These are phyloP conservation scores for Pachyuromys duprasi DNA, from an alignment of 2,797 vertebrate species.

Conservation along the genomic window DNA sequence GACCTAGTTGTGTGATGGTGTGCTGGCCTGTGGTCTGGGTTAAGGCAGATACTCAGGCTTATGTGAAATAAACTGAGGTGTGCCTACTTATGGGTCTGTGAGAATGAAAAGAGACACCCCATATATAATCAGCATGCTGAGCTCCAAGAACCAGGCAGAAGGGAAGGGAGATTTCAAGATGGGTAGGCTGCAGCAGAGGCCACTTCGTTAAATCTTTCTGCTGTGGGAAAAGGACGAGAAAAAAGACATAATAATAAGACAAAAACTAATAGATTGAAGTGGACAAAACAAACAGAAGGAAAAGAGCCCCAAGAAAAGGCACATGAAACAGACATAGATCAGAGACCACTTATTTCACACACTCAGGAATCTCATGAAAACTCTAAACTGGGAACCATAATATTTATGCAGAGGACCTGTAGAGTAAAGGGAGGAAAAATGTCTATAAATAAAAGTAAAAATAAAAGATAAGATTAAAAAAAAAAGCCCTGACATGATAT, in stretches of 20 bases:
- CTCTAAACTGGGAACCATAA: background rate
- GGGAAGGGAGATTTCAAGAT: background rate
- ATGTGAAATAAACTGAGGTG: background rate
- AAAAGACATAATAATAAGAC: background rate
- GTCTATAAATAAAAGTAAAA: background rate
- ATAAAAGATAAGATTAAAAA: background rate
- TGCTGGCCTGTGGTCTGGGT: background rate
- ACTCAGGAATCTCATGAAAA: background rate
- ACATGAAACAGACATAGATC: background rate
- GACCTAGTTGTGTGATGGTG: background rate
- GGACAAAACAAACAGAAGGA: background rate
- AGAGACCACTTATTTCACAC: background rate
- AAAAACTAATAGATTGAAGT: background rate
- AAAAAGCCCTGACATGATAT: background rate
- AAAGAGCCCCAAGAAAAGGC: background rate
- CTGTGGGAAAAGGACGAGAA: background rate
- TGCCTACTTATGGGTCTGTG: too few species aligned
- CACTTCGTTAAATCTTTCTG: background rate
- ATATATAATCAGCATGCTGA: background rate
- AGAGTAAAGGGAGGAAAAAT: background rate
- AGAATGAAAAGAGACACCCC: background rate
- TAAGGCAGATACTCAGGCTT: background rate
- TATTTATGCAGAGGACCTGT: background rate
- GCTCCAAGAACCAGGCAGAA: background rate
- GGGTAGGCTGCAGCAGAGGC: background rate